Evolutionary conservation across 1,140 invertebrate species (phyloP).

Genomic region (Drosophila kohkoa): DNA sequence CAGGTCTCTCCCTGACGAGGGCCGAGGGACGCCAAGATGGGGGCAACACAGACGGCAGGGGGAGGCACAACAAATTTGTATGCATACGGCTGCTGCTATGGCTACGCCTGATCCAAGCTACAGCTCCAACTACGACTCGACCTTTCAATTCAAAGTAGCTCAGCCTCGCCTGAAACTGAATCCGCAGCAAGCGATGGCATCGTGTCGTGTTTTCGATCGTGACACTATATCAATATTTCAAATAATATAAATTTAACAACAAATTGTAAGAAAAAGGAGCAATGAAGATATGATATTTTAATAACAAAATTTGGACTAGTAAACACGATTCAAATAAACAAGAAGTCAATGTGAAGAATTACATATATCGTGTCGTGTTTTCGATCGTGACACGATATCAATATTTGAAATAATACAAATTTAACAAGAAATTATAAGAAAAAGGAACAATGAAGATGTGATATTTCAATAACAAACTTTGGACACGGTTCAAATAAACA

Average conservation of each 20-base stretch:
- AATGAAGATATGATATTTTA: too few relatives aligned
- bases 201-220: constrained; percentile 1
- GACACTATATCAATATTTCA: not conserved
- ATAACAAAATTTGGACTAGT: too few relatives aligned
- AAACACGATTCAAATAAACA: too few relatives aligned
- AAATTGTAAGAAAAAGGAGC: too few relatives aligned
- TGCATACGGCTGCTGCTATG: constrained; percentile 79
- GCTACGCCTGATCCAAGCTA: constrained; percentile 56
- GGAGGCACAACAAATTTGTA: constrained; percentile 70
- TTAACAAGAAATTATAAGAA: too few relatives aligned
- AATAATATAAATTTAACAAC: too few relatives aligned
- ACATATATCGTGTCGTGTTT: not conserved
- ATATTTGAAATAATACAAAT: too few relatives aligned
- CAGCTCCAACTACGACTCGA: constrained; percentile 45
- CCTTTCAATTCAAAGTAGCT: constrained; percentile 80
- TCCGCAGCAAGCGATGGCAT: constrained; percentile 1
- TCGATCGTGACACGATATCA: constrained; percentile 11
- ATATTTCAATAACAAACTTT: too few relatives aligned
- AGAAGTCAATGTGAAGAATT: too few relatives aligned
- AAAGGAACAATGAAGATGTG: too few relatives aligned
- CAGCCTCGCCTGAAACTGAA: constrained; percentile 23
- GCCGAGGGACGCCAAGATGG: not conserved
- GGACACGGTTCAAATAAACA: too few relatives aligned
- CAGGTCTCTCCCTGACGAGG: constrained; percentile 47
- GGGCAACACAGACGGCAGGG: not conserved